Conservation (phyloP, 2,888 invertebrate genomes). For the Clusia tigrina region DNA sequence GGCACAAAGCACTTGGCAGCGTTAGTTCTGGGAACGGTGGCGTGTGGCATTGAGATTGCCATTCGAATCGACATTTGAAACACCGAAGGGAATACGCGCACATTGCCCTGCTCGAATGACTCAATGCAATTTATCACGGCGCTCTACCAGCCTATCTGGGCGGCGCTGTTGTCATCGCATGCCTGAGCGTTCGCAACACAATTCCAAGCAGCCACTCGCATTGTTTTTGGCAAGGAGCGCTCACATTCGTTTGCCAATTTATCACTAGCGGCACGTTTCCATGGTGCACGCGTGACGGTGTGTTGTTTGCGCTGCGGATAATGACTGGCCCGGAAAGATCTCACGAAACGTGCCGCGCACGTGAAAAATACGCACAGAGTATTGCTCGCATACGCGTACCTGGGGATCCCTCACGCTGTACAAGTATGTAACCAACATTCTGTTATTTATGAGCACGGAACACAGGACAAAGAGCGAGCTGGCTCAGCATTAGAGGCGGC, state of each 20-base stretch:
- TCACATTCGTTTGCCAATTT: constrained; percentile 41
- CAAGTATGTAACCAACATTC: too few species aligned
- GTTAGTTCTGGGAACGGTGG: too few species aligned
- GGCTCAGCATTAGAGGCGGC: not conserved
- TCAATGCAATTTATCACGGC: constrained; percentile 11
- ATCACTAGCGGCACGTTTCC: constrained; percentile 40
- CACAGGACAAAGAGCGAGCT: not conserved
- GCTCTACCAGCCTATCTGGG: not conserved
- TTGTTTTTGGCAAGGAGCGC: constrained; percentile 42
- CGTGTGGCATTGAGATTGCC: too few species aligned
- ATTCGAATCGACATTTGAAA: too few species aligned
- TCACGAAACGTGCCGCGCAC: constrained; percentile 58
- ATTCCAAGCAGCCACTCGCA: constrained; percentile 30
- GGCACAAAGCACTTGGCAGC: too few species aligned
- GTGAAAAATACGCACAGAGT: constrained; percentile 60
- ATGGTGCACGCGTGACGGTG: constrained; percentile 42
- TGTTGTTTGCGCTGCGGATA: constrained; percentile 19
- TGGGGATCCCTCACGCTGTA: constrained; percentile 4
- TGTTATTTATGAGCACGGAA: constrained; percentile 9
- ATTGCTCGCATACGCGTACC: constrained; percentile 29
- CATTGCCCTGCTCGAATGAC: not conserved
- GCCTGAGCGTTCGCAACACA: constrained; percentile 12
- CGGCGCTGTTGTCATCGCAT: too few species aligned
- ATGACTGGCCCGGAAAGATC: constrained; percentile 45
- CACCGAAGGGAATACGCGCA: too few species aligned